These are phyloP conservation scores for Dallia pectoralis DNA, from an alignment of 2,797 vertebrate genomes.

Conservation along the genomic window DNA sequence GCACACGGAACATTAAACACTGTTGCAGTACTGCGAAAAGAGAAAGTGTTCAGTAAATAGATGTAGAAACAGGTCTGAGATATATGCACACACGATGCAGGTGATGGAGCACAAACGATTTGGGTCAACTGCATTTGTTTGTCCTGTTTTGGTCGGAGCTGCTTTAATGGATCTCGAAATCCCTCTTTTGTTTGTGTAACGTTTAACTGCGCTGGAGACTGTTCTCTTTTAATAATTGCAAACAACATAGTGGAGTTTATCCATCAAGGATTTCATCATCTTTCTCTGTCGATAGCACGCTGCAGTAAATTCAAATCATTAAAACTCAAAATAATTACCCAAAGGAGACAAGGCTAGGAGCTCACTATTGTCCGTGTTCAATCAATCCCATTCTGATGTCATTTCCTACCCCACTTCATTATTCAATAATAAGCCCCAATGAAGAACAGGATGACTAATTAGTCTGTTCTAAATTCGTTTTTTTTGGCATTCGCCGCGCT, in stretches of 20 bases:
- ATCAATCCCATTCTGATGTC: neutral
- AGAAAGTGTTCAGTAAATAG: neutral
- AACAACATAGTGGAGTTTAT: neutral
- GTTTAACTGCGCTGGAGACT: neutral
- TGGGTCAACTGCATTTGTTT: neutral
- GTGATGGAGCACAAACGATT: neutral
- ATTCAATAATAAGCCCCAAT: constrained; percentile 1
- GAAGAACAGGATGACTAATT: constrained; percentile 2
- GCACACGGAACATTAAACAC: constrained; percentile 3
- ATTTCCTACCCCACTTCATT: constrained; percentile 1
- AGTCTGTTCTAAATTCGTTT: constrained; percentile 2
- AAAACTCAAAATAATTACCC: neutral
- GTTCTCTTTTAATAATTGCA: constrained; percentile 2
- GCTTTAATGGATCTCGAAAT: neutral
- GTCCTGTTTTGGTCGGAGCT: neutral
- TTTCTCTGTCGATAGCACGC: too few relatives aligned
- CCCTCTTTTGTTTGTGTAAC: neutral
- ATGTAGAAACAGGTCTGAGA: neutral
- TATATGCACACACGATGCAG: neutral
- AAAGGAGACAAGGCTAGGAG: neutral
- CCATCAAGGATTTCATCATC: neutral
- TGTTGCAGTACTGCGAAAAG: constrained; percentile 4
- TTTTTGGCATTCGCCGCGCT: constrained; percentile 5
- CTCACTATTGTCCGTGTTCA: neutral
- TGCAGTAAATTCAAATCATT: neutral